Conservation (phyloP, 2,888 invertebrate genomes). For the Drosophila lutescens region DNA sequence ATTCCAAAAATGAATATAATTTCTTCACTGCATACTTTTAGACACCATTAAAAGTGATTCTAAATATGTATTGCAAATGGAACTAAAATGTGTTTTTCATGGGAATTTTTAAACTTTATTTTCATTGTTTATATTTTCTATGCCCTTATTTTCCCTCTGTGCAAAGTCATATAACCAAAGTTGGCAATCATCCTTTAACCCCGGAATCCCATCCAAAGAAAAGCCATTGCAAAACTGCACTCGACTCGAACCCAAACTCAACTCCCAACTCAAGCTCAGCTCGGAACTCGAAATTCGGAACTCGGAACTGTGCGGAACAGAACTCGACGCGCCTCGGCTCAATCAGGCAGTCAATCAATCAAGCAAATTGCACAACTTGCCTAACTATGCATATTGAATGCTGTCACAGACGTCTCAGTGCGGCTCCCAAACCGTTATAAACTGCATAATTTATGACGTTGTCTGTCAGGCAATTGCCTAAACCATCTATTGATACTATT, state of each 20-base stretch:
- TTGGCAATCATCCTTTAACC: constrained; percentile 9
- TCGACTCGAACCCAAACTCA: constrained; percentile 13
- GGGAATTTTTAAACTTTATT: no score
- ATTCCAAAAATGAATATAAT: no score
- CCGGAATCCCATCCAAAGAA: constrained; percentile 1
- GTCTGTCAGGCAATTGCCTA: constrained; percentile 46
- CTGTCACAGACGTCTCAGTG: constrained; percentile 55
- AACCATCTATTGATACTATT: constrained; percentile 23
- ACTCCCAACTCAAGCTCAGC: background rate
- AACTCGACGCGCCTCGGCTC: constrained; percentile 37
- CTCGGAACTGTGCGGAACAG: background rate
- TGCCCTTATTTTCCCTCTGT: background rate
- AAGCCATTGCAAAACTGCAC: constrained; percentile 39
- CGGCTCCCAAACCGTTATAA: constrained; percentile 20
- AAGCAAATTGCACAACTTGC: constrained; percentile 68
- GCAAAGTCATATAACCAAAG: constrained; percentile 33
- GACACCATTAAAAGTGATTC: no score
- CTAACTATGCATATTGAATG: constrained; percentile 70
- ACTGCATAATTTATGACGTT: constrained; percentile 66
- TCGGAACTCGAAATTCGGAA: constrained; percentile 11
- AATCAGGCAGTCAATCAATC: constrained; percentile 74
- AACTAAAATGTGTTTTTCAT: no score
- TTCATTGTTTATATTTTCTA: no score
- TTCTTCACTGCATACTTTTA: no score
- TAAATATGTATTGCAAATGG: no score